Evolutionary conservation across 2,888 invertebrate genomes (phyloP).

Genomic region (Hemicrepidius hirtus): DNA sequence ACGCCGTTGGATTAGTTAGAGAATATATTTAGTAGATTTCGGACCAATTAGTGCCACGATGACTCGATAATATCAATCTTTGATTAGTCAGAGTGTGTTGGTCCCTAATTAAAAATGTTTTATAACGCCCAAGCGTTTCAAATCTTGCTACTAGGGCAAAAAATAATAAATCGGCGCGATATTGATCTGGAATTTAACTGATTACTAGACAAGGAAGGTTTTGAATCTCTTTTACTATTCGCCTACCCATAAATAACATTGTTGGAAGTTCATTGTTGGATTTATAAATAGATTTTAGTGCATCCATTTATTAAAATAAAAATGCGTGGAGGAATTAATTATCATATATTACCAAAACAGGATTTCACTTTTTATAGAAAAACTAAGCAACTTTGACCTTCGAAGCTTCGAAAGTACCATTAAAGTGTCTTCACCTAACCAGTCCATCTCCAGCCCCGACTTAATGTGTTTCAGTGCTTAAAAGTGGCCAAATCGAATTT

Average conservation of each 20-base stretch:
- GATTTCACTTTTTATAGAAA: too few species aligned
- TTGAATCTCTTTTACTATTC: not conserved
- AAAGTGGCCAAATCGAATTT: too few species aligned
- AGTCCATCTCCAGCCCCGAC: not conserved
- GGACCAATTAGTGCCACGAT: constrained; percentile 24
- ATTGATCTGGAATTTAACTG: not conserved
- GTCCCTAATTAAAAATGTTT: constrained; percentile 16
- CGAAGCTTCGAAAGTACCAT: not conserved
- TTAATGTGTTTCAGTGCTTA: not conserved
- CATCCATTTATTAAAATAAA: too few species aligned
- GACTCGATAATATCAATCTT: constrained; percentile 7
- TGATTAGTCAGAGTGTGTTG: constrained; percentile 6
- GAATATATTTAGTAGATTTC: not conserved
- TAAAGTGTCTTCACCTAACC: not conserved
- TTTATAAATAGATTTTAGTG: too few species aligned
- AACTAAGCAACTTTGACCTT: too few species aligned
- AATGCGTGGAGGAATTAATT: too few species aligned
- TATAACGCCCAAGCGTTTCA: constrained; percentile 6
- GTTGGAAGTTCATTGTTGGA: too few species aligned
- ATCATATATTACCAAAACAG: too few species aligned
- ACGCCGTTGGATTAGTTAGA: not conserved
- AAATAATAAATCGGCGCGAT: not conserved
- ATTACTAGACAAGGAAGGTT: not conserved
- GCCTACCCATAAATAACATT: too few species aligned
- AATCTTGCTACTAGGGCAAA: not conserved